Conservation (phyloP, 1,140 invertebrate species). For the Leptinotarsa undecemlineata region DNA sequence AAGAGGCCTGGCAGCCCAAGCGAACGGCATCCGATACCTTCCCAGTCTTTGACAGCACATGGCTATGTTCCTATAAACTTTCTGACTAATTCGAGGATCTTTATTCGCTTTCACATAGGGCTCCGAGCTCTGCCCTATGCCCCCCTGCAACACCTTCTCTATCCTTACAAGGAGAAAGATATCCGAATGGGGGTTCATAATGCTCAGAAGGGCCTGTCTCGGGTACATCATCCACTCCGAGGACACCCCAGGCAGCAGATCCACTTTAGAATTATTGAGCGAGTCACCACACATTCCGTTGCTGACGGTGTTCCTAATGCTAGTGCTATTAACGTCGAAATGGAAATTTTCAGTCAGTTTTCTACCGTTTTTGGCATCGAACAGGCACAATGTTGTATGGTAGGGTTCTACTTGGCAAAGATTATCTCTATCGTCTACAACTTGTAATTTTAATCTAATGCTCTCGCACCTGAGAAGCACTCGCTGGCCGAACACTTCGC, state of each 20-base stretch:
- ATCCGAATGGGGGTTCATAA: conserved; percentile 82
- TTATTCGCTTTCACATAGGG: conserved; percentile 82
- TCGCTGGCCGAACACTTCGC: conserved; percentile 83
- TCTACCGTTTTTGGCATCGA: conserved; percentile 80
- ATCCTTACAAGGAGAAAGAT: conserved; percentile 88
- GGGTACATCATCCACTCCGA: conserved; percentile 69
- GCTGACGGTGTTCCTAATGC: conserved; percentile 54
- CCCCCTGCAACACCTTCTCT: conserved; percentile 91
- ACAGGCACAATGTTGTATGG: conserved; percentile 82
- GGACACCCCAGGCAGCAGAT: conserved; percentile 62
- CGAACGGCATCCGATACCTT: conserved; percentile 93
- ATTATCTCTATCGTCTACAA: conserved; percentile 76
- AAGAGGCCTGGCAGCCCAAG: conserved; percentile 86
- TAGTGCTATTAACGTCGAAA: conserved; percentile 82
- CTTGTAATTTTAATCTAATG: conserved; percentile 79
- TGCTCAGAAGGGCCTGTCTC: conserved; percentile 77
- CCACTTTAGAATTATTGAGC: conserved; percentile 35
- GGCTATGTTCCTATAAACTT: conserved; percentile 82
- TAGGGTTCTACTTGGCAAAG: conserved; percentile 91
- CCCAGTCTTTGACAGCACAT: conserved; percentile 82
- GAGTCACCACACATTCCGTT: conserved; percentile 25
- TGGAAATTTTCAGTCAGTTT: conserved; percentile 94
- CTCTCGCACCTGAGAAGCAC: conserved; percentile 82
- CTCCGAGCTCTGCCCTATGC: conserved; percentile 82
- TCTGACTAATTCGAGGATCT: conserved; percentile 75